Conservation (phyloP, 2,888 invertebrate genomes). For the Microdon myrmicae region DNA sequence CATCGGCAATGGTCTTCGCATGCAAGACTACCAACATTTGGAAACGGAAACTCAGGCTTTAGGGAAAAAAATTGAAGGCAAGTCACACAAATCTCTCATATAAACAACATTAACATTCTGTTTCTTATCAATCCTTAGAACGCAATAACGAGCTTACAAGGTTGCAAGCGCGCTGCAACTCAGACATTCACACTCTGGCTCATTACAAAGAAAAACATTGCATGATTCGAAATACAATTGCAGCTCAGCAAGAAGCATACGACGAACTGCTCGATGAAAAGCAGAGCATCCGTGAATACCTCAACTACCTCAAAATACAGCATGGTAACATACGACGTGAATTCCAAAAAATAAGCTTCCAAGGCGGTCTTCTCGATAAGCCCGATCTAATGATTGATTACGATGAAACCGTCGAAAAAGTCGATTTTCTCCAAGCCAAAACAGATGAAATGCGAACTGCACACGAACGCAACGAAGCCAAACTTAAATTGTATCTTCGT, state of each 20-base stretch:
- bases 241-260: conserved; percentile 26
- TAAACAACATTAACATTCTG: not conserved
- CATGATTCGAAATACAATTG: conserved; percentile 49
- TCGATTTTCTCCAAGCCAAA: conserved; percentile 19
- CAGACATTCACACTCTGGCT: conserved; percentile 57
- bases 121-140: conserved; percentile 53
- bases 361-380: conserved; percentile 60
- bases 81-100: not conserved
- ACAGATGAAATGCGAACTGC: conserved; percentile 44
- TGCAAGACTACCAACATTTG: conserved; percentile 58
- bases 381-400: conserved; percentile 60
- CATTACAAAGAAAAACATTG: conserved; percentile 60
- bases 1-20: conserved; percentile 57
- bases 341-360: conserved; percentile 54
- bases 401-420: conserved; percentile 55
- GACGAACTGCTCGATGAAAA: conserved; percentile 37
- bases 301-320: conserved; percentile 55
- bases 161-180: conserved; percentile 54
- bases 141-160: conserved; percentile 58
- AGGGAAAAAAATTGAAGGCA: conserved; percentile 63
- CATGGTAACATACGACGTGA: conserved; percentile 53
- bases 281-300: conserved; percentile 39
- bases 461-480: conserved; percentile 12
- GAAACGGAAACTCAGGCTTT: conserved; percentile 59
- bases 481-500: no score